Evolutionary conservation across 2,797 vertebrate species (phyloP).

Genomic region (Lates japonicus): DNA sequence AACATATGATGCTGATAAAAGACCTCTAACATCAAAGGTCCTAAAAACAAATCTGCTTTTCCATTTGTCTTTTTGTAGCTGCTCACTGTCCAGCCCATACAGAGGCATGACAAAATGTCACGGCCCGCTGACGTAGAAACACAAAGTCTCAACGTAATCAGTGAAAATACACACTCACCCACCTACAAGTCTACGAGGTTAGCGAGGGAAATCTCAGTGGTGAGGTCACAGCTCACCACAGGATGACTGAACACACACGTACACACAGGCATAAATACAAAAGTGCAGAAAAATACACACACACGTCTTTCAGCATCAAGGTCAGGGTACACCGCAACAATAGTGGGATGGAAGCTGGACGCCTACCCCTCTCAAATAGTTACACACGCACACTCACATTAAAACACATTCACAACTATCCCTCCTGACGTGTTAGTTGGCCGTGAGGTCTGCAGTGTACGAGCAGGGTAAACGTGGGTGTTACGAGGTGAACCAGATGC

Average conservation of each 20-base stretch:
- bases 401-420: constrained; percentile 1
- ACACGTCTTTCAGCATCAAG: constrained; percentile 51
- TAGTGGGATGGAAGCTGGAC: constrained; percentile 39
- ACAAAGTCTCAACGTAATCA: constrained; percentile 47
- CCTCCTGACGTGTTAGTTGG: constrained; percentile 61
- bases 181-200: constrained; percentile 50
- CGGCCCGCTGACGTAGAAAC: constrained; percentile 53
- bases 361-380: constrained; percentile 29
- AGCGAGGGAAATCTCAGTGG: constrained; percentile 63
- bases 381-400: constrained; percentile 17
- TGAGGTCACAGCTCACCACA: constrained; percentile 74
- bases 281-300: constrained; percentile 43
- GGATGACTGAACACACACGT: constrained; percentile 53
- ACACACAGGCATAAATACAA: constrained; percentile 46
- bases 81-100: neutral
- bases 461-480: constrained; percentile 71
- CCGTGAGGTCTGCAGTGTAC: constrained; percentile 50
- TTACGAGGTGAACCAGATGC: constrained; percentile 76
- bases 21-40: constrained; percentile 50
- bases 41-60: constrained; percentile 47
- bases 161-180: constrained; percentile 61
- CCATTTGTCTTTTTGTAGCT: constrained; percentile 34
- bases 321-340: constrained; percentile 68
- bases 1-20: constrained; percentile 25
- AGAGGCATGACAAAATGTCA: constrained; percentile 57